Percentiles rank a stretch among this genome's conserved stretches.
Conservation (phyloP, 2,888 invertebrate species). For the Eilema sororculum region DNA sequence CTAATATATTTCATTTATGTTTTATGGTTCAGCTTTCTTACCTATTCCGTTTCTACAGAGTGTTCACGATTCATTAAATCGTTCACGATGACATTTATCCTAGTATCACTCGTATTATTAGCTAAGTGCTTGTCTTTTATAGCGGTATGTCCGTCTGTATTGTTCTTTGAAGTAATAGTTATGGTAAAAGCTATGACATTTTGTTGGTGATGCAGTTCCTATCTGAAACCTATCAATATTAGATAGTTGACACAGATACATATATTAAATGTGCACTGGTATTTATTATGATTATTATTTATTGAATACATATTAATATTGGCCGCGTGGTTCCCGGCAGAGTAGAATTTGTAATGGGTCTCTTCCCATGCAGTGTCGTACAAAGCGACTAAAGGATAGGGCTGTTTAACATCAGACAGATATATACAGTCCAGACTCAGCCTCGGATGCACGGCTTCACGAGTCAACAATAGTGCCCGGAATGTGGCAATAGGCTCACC, state of each 20-base stretch:
- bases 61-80: conserved; percentile 12
- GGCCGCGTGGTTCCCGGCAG: too few species aligned
- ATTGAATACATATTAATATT: too few species aligned
- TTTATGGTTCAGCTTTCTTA: conserved; percentile 4
- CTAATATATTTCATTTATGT: not conserved
- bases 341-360: too few species aligned
- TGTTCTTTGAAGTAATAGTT: not conserved
- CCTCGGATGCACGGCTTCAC: too few species aligned
- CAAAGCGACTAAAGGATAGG: too few species aligned
- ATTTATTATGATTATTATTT: too few species aligned
- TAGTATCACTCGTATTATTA: conserved; percentile 43
- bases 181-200: conserved; percentile 1
- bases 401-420: too few species aligned
- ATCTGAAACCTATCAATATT: not conserved
- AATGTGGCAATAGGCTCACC: too few species aligned
- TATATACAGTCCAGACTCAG: too few species aligned
- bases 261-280: not conserved
- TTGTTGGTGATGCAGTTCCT: not conserved
- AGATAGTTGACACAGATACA: not conserved
- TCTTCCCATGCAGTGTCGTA: too few species aligned
- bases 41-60: not conserved
- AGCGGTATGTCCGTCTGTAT: not conserved
- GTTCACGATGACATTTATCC: conserved; percentile 49
- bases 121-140: not conserved
- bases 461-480: too few species aligned